Conservation (phyloP, 2,888 invertebrate genomes). For the Zygothrica quintamaculata region DNA sequence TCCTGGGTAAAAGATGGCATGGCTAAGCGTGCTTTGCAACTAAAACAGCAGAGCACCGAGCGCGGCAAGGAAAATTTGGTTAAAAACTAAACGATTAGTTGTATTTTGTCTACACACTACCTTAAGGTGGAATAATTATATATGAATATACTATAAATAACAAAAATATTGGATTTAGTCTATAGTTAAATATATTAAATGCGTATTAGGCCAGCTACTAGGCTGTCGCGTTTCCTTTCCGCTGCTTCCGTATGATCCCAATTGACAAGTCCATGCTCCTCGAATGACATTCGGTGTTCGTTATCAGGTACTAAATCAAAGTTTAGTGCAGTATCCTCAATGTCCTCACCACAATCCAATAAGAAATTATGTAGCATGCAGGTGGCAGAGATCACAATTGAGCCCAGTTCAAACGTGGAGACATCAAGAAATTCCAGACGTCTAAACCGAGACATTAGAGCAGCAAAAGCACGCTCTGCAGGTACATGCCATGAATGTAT, state of each 20-base stretch:
- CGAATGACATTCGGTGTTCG: slow-evolving; percentile 20
- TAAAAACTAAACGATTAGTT: too few species aligned
- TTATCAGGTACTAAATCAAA: slow-evolving; percentile 39
- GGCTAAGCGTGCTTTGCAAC: slow-evolving; percentile 75
- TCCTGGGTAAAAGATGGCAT: slow-evolving; percentile 85
- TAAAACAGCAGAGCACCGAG: slow-evolving; percentile 39
- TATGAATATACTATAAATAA: too few species aligned
- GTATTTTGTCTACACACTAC: too few species aligned
- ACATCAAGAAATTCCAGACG: slow-evolving; percentile 47
- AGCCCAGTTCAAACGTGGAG: slow-evolving; percentile 31
- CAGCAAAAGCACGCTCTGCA: slow-evolving; percentile 36
- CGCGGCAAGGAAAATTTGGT: slow-evolving; percentile 59
- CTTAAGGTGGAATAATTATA: too few species aligned
- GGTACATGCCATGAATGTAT: slow-evolving; percentile 47
- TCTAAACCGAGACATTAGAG: slow-evolving; percentile 43
- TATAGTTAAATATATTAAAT: background rate
- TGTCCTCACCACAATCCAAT: slow-evolving; percentile 41
- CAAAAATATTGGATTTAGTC: too few species aligned
- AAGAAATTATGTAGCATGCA: slow-evolving; percentile 62
- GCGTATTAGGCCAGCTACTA: slow-evolving; percentile 38
- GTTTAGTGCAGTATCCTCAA: slow-evolving; percentile 39
- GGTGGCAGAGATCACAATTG: slow-evolving; percentile 41
- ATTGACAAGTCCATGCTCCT: slow-evolving; percentile 39
- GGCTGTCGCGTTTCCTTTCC: slow-evolving; percentile 45
- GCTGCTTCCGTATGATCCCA: slow-evolving; percentile 40